Evolutionary conservation across 2,888 invertebrate species (phyloP).

Genomic region (Argyresthia albistria): DNA sequence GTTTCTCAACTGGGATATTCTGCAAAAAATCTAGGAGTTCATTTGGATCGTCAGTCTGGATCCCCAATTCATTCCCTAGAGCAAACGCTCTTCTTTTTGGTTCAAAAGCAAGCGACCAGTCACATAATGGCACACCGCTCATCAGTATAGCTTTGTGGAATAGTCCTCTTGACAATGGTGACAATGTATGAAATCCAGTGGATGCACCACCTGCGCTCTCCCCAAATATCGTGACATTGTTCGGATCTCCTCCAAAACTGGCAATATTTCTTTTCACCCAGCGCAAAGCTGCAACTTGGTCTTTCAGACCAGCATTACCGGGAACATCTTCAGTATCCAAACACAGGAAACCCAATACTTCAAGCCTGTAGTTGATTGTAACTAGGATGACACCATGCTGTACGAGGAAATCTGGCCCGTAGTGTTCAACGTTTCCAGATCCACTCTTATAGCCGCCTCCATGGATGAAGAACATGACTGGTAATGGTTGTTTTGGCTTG

Average conservation of each 20-base stretch:
- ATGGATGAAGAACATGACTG: constrained; percentile 16
- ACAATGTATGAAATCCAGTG: constrained; percentile 16
- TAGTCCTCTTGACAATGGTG: constrained; percentile 17
- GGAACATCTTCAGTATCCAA: constrained; percentile 47
- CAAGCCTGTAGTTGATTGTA: constrained; percentile 69
- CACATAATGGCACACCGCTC: constrained; percentile 16
- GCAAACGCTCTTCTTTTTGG: constrained; percentile 20
- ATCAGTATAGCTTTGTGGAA: constrained; percentile 19
- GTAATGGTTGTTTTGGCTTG: constrained; percentile 4
- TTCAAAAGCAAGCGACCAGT: constrained; percentile 20
- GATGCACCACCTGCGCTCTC: constrained; percentile 36
- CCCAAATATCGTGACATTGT: constrained; percentile 32
- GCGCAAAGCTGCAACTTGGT: constrained; percentile 8
- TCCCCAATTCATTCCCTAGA: constrained; percentile 21
- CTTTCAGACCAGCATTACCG: constrained; percentile 61
- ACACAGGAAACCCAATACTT: constrained; percentile 68
- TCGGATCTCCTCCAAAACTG: constrained; percentile 13
- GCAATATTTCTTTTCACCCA: constrained; percentile 8
- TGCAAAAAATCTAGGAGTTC: constrained; percentile 24
- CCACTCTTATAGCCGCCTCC: constrained; percentile 61
- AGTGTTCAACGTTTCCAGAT: constrained; percentile 51
- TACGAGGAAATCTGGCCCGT: constrained; percentile 69
- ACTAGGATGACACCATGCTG: constrained; percentile 64
- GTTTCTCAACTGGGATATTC: constrained; percentile 18
- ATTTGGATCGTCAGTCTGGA: constrained; percentile 18